A percentile compares a stretch with the other conserved stretches of the same genome.
Evolutionary conservation across 1,140 invertebrate species (phyloP).

Genomic region (Lineus longissimus): DNA sequence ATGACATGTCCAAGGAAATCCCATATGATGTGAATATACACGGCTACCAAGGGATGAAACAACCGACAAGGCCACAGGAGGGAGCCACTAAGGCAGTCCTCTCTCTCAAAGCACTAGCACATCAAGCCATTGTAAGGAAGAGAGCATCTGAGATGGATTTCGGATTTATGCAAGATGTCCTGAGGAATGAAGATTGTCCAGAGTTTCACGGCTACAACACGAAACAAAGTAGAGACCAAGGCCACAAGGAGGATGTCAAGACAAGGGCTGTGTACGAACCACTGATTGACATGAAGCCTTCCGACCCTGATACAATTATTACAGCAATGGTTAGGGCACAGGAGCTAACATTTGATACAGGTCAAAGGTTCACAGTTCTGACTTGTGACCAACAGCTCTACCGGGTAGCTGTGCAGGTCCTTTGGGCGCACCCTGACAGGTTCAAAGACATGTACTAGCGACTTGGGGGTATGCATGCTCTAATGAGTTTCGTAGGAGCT

Average conservation of each 20-base stretch:
- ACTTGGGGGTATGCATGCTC: slow-evolving; percentile 3
- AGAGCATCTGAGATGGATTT: slow-evolving; percentile 15
- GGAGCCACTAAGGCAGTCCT: neutral
- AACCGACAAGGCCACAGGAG: slow-evolving; percentile 13
- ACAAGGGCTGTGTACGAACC: slow-evolving; percentile 21
- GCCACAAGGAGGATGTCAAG: neutral
- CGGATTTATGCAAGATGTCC: slow-evolving; percentile 10
- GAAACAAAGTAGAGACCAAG: neutral
- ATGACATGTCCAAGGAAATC: neutral
- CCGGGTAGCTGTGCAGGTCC: slow-evolving; percentile 11
- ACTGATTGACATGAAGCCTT: slow-evolving; percentile 22
- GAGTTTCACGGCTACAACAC: slow-evolving; percentile 11
- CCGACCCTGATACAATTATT: slow-evolving; percentile 23
- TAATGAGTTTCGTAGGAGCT: slow-evolving; percentile 8
- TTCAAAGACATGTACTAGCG: neutral
- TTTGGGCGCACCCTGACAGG: slow-evolving; percentile 18
- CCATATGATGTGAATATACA: slow-evolving; percentile 1
- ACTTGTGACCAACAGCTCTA: slow-evolving; percentile 19
- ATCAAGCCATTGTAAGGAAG: neutral
- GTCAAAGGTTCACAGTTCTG: slow-evolving; percentile 16
- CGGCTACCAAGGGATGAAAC: slow-evolving; percentile 17
- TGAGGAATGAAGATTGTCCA: neutral
- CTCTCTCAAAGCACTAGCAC: slow-evolving; percentile 10
- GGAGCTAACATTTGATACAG: slow-evolving; percentile 2
- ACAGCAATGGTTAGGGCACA: slow-evolving; percentile 19